These are phyloP conservation scores for Rhabdomys dilectus DNA, from an alignment of 2,113 vertebrate species.

Conservation along the genomic window DNA sequence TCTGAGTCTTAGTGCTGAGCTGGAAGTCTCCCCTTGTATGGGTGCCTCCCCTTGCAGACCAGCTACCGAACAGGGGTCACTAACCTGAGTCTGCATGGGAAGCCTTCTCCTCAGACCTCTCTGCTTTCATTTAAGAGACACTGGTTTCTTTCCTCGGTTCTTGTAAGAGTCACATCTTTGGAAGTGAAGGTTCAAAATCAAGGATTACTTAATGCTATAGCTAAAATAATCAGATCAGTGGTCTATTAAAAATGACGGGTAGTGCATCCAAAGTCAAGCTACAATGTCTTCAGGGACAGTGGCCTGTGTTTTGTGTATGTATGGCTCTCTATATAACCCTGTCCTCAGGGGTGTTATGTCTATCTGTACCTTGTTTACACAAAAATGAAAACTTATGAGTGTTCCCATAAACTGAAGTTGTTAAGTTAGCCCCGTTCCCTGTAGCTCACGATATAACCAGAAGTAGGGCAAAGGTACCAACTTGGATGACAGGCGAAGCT, in stretches of 20 bases:
- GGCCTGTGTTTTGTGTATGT: neutral
- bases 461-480: neutral
- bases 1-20: neutral
- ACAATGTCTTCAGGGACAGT: neutral
- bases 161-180: neutral
- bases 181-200: neutral
- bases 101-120: neutral
- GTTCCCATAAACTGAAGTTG: neutral
- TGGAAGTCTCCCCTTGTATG: too few relatives aligned
- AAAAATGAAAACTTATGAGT: neutral
- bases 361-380: neutral
- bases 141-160: accelerated
- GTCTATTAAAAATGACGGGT: neutral
- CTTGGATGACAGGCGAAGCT: neutral
- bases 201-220: neutral
- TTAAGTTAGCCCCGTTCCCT: neutral
- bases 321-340: too few relatives aligned
- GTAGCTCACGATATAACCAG: neutral
- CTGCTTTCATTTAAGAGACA: neutral
- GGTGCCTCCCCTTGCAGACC: neutral
- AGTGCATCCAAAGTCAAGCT: neutral
- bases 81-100: too few relatives aligned
- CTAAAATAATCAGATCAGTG: neutral
- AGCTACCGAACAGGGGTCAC: neutral
- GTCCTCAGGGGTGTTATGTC: neutral